phyloP scores from a whole-genome alignment of 2,113 vertebrate species.

The Eretmodus cyanostictus region DNA sequence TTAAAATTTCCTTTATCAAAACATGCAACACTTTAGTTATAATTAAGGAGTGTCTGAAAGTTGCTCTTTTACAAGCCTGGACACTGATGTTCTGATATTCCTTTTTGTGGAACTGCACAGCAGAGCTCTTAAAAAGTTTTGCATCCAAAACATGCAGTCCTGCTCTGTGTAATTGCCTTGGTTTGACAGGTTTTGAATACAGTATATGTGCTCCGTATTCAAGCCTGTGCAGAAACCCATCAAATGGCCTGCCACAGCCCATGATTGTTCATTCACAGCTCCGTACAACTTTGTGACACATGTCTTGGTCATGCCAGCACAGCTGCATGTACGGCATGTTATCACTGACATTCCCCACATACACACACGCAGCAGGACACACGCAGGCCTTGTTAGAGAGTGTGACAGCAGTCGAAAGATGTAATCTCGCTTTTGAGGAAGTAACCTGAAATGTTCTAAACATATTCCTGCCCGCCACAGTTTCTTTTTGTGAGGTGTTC shows the following conservation, averaged over 20 bases:
- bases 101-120: neutral
- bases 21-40: neutral
- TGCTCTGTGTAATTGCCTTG: neutral
- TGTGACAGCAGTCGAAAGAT: neutral
- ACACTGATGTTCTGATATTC: neutral
- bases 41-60: neutral
- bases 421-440: neutral
- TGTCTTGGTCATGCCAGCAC: constrained; percentile 30
- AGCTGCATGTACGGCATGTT: constrained; percentile 23
- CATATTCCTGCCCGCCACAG: neutral
- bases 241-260: constrained; percentile 8
- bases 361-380: neutral
- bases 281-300: neutral
- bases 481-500: neutral
- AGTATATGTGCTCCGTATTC: neutral
- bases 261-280: constrained; percentile 51
- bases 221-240: neutral
- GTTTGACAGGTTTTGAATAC: constrained; percentile 3
- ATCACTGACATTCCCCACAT: neutral
- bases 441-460: neutral
- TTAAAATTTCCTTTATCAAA: neutral
- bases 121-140: neutral
- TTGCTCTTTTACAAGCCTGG: neutral
- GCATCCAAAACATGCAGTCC: neutral
- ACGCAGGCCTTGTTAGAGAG: neutral